Evolutionary conservation across 2,113 vertebrate genomes (phyloP).

Genomic region (Chaetura pelagica): DNA sequence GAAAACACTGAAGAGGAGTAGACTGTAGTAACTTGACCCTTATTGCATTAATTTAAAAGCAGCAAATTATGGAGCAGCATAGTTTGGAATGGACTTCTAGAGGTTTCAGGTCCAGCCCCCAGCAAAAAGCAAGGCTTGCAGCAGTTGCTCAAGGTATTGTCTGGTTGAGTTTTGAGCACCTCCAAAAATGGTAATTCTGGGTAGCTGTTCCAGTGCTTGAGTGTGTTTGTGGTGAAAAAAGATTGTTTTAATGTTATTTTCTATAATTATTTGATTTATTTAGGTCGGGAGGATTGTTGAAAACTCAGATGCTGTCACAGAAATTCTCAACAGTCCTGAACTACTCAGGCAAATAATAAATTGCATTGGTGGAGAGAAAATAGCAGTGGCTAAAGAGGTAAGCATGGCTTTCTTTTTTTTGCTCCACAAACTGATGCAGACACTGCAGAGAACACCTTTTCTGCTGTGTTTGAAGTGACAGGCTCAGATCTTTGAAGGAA

Average conservation of each 20-base stretch:
- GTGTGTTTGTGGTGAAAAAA: neutral
- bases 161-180: neutral
- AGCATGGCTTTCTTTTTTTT: neutral
- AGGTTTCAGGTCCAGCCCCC: neutral
- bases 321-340: slow-evolving; percentile 83
- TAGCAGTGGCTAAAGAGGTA: slow-evolving; percentile 93
- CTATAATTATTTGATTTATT: neutral
- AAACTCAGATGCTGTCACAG: slow-evolving; percentile 78
- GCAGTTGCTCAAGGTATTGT: neutral
- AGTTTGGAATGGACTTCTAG: neutral
- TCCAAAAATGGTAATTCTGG: neutral
- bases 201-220: neutral
- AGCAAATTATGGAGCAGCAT: accelerated
- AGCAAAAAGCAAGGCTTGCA: neutral
- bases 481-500: neutral
- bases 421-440: neutral
- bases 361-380: slow-evolving; percentile 87
- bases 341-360: slow-evolving; percentile 84
- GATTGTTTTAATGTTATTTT: neutral
- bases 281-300: slow-evolving; percentile 89
- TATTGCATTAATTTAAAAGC: neutral
- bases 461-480: neutral
- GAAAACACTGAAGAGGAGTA: neutral
- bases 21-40: neutral
- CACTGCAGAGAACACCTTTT: neutral